Percentiles rank a stretch among this genome's conserved stretches.
These are phyloP conservation scores for Phrynocephalus forsythii DNA, from an alignment of 2,797 vertebrate species.

Conservation along the genomic window DNA sequence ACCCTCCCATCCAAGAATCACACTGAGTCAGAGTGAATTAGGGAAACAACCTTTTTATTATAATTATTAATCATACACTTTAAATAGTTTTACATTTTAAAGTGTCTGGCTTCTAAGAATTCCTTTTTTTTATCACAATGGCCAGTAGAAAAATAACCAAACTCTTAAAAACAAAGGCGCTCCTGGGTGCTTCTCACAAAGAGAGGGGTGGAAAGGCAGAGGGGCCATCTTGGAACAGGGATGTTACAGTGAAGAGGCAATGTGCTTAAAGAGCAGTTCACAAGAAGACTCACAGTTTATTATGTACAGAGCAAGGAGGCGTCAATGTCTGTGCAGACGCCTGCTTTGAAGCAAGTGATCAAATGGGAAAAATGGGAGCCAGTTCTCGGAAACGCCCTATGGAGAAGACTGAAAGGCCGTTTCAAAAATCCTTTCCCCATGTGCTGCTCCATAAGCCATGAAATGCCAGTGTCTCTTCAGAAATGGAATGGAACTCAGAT, in stretches of 20 bases:
- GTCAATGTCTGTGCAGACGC: constrained; percentile 7
- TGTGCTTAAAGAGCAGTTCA: constrained; percentile 19
- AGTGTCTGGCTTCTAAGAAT: constrained; percentile 31
- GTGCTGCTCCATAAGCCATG: not conserved
- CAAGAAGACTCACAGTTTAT: constrained; percentile 24
- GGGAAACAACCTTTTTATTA: constrained; percentile 36
- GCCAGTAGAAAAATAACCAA: constrained; percentile 46
- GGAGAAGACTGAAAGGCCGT: not conserved
- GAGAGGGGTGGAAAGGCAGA: not conserved
- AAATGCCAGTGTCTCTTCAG: not conserved
- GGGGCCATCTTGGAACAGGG: not conserved
- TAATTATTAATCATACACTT: constrained; percentile 38
- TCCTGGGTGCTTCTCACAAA: constrained; percentile 28
- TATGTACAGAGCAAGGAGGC: constrained; percentile 26
- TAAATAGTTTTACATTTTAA: constrained; percentile 30
- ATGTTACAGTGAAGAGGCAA: not conserved
- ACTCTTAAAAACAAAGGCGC: constrained; percentile 42
- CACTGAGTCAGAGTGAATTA: constrained; percentile 21
- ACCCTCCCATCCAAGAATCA: constrained; percentile 3
- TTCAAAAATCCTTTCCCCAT: not conserved
- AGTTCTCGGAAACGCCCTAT: not conserved
- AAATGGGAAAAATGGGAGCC: not conserved
- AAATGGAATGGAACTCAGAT: not conserved
- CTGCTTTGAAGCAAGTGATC: not conserved
- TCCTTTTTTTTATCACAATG: constrained; percentile 43